These are phyloP conservation scores for Megalops atlanticus DNA, from an alignment of 2,113 vertebrate genomes.

Conservation along the genomic window DNA sequence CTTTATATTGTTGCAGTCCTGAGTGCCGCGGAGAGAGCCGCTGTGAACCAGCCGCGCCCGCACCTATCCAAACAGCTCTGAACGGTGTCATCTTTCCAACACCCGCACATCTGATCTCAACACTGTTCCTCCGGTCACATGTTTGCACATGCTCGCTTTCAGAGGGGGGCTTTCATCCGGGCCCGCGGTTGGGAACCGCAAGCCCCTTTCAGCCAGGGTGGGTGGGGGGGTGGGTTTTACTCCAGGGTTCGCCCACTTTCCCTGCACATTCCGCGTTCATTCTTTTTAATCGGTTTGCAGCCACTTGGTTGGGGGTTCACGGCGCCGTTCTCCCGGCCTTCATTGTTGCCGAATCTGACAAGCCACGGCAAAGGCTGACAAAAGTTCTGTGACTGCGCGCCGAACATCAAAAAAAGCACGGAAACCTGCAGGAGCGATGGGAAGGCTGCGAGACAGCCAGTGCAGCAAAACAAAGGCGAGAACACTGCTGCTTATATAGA, in stretches of 20 bases:
- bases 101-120: neutral
- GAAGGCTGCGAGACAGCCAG: neutral
- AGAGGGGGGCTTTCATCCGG: no score
- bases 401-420: neutral
- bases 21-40: neutral
- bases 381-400: neutral
- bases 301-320: neutral
- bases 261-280: neutral
- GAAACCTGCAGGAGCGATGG: neutral
- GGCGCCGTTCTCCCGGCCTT: neutral
- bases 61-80: neutral
- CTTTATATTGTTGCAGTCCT: neutral
- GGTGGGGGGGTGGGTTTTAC: neutral
- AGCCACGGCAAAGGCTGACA: neutral
- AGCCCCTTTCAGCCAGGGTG: no score
- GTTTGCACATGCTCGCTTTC: no score
- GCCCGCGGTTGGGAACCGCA: no score
- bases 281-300: neutral
- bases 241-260: neutral
- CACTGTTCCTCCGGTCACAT: no score
- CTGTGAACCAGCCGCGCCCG: neutral
- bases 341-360: neutral
- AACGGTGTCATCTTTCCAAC: neutral
- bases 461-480: constrained; percentile 28
- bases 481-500: neutral